Evolutionary conservation across 1,140 invertebrate genomes (phyloP), one percentile per base, ranked within the genome.

Genomic region (Oedothorax gibbosus): DNA sequence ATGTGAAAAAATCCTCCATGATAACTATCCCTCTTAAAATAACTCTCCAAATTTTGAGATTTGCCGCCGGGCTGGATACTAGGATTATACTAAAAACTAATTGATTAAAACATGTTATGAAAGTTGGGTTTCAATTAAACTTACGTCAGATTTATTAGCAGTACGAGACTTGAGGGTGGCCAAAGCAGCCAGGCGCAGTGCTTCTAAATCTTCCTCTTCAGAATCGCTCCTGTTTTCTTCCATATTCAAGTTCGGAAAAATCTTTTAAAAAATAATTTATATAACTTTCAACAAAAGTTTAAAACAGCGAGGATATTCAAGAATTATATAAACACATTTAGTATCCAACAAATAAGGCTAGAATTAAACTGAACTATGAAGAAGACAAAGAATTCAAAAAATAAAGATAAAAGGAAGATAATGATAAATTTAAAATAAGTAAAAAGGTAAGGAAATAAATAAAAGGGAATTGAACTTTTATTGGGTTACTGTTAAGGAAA

Each of bases 151-250:
- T 8, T 64, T 73, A 21, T 82, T 53, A 20, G 49, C 0, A 9
- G 20, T 6, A 10, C 57, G 62, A 56, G 15, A 18, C 54, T 82
- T 82, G 8, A 73, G 15, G 11, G 80, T 64, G 0, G 80, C 80
- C 20, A 82, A 73, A 2, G 80, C 80, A 20, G 68, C 80, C n/a
- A 73, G 12, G 35, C 80, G 68, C 35, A 82, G 54, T 21, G 80
- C 56, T 21, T 56, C 68, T 62, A 82, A 60, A n/a, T 82, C 80
- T 82, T 62, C 69, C 72, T 82, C 80, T 82, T 73, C 49, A 15
- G 73, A 66, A 73, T 82, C 80, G 20, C 54, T 79, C n/a, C 9
- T 12, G 53, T 73, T 73, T 9, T 56, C 21, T 71, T 50, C 11
- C 12, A n/a, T 60, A 60, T 12, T 60, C 12, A 14, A 14, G 12